phyloP scores from a whole-genome alignment of 2,888 invertebrate species.

The Mechanitis mazaeus region DNA sequence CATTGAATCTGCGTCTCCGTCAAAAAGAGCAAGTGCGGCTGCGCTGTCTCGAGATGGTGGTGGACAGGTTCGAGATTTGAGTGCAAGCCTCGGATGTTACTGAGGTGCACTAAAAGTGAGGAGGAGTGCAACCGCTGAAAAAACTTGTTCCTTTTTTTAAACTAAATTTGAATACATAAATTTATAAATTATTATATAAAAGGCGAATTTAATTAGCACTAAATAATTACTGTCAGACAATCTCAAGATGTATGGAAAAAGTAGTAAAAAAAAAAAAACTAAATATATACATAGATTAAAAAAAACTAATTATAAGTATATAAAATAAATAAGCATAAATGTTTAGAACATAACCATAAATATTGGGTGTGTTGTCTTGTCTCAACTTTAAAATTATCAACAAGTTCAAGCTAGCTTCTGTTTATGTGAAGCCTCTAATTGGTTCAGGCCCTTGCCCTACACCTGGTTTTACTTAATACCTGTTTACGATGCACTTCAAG shows the following conservation, averaged over 20 bases:
- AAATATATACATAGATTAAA: slow-evolving; percentile 2
- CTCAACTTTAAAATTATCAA: background rate
- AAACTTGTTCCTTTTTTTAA: too few relatives aligned
- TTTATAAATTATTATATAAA: too few relatives aligned
- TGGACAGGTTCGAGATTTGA: too few relatives aligned
- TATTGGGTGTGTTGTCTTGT: background rate
- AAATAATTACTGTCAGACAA: too few relatives aligned
- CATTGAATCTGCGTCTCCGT: too few relatives aligned
- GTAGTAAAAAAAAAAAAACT: background rate
- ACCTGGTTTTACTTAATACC: slow-evolving; percentile 15
- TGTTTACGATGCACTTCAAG: slow-evolving; percentile 17
- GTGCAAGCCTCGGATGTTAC: too few relatives aligned
- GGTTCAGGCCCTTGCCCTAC: slow-evolving; percentile 21
- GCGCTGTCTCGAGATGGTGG: too few relatives aligned
- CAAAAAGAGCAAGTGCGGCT: too few relatives aligned
- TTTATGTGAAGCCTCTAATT: slow-evolving; percentile 24
- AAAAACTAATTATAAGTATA: background rate
- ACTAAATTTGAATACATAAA: too few relatives aligned
- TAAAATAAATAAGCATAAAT: background rate
- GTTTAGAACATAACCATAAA: background rate
- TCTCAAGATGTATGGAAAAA: background rate
- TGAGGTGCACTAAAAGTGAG: too few relatives aligned
- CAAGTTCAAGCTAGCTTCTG: slow-evolving; percentile 6
- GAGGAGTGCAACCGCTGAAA: too few relatives aligned
- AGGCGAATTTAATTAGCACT: too few relatives aligned